These are phyloP conservation scores for Helicolenus hilgendorfi DNA, from an alignment of 2,797 vertebrate genomes.

Conservation along the genomic window DNA sequence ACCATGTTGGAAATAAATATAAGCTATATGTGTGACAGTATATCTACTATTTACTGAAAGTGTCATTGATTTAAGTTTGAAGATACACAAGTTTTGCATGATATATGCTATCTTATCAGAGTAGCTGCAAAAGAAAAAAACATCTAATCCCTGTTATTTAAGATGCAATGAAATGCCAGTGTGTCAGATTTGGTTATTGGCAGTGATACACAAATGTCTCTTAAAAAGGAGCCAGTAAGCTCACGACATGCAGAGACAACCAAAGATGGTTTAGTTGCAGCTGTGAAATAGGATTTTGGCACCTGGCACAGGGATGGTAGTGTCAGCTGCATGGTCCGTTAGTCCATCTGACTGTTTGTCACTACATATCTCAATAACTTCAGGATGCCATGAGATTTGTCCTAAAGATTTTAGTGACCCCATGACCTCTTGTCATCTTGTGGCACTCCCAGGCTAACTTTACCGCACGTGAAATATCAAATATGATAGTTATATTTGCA, in stretches of 20 bases:
- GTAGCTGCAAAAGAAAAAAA: neutral
- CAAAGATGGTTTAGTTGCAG: neutral
- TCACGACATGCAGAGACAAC: neutral
- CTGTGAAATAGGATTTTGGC: neutral
- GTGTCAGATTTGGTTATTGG: neutral
- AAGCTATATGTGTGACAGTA: neutral
- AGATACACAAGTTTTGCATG: neutral
- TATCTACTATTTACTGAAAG: neutral
- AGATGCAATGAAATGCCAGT: neutral
- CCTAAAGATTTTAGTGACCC: neutral
- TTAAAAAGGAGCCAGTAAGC: neutral
- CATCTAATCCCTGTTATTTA: neutral
- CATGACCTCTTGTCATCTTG: neutral
- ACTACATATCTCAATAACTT: neutral
- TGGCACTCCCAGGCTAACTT: neutral
- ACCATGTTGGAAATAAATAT: neutral
- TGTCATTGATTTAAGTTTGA: neutral
- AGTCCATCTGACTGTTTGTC: neutral
- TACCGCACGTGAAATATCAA: neutral
- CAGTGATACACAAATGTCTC: neutral
- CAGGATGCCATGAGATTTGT: neutral
- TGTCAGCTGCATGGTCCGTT: neutral
- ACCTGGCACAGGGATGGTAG: neutral
- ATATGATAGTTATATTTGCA: neutral
- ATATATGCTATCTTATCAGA: neutral